Evolutionary conservation across 2,797 vertebrate species (phyloP), one percentile per base, ranked within the genome.

Genomic region (Lepus oiostolus): DNA sequence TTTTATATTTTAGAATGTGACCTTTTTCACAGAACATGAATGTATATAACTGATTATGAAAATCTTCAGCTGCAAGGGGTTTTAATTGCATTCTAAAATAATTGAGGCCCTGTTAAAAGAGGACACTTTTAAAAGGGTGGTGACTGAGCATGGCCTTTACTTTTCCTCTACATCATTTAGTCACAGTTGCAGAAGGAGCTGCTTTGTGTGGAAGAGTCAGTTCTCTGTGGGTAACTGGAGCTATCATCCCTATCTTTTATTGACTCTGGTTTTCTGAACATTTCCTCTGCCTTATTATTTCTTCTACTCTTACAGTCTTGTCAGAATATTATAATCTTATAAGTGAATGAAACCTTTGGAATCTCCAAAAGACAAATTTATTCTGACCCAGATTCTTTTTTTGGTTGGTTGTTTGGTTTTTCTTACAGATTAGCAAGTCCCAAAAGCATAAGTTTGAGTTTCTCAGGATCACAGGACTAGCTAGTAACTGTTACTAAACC

Each of bases 71-170:
- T 91, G 87, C 26, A 77, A 28, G 35, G 21, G 0, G 7, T 2
- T 24, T 80, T 47, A 72, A 62, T 21, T 94, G 19, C 68, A 32
- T 54, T 94, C 80, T 81, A 70, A 65, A 81, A 89, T 85, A 80
- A 75, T 50, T 58, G 58, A 81, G 35, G 3, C 13, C 42, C 60
- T 68, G 28, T 86, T 26, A 47, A 47, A 94, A 74, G 22, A 70
- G 71, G 17, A 6, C 6, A n/a, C 74, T 28, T 63, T 74, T 86
- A 54, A 79, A 76, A 62, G 83, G 35, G 26, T 24, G 26, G 47
- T 30, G 81, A 42, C 26, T n/a, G 52, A 65, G 24, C 21, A 13
- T 54, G 63, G 17, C 17, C 30, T 90, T 76, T 63, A 35, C 38
- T 79, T 82, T 16, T 82, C 4, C 10, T 5, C 26, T 11, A 74